Base-by-base conservation (phyloP, 2,888 invertebrate genomes). In the Dryomyza anilis region DNA sequence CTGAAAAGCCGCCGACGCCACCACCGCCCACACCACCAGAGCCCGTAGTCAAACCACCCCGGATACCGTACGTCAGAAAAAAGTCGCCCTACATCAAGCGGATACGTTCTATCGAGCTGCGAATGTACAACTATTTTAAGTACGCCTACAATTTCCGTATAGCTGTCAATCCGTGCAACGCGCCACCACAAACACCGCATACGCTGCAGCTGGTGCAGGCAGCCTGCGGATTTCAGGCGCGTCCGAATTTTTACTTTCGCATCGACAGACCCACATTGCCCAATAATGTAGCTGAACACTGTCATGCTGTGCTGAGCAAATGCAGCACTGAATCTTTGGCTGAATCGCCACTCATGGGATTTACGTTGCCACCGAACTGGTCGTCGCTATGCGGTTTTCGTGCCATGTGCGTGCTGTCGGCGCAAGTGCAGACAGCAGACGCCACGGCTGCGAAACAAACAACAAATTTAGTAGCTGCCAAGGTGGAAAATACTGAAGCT, bases 361-460 rank as follows among this genome's bases (percentile, higher is more conserved):
- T 62, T n/a, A 56, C 64, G 1, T 63, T 82, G 55, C 78, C 81
- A 6, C 77, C 81, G 1, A 83, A 69, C 66, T 82, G 76, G 75
- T 73, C 75, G 5, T 78, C 80, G 2, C 71, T 78, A 60, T 70
- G 82, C 66, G 82, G 76, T 0, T 76, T 83, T 29, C 78, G 83
- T 0, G 76, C 78, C 2, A 46, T 82, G 1, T 81, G 81, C 57
- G 76, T 82, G 59, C 70, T 75, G 19, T 58, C 71, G 0, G 65
- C 70, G 5, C 45, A 55, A 25, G 10, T 3, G 36, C 39, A n/a
- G 12, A 33, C 10, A 33, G 50, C 14, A 39, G 46, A 33, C 33
- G 29, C 46, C 29, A 45, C n/a, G n/a, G n/a, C n/a, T n/a, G n/a
- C n/a, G n/a, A n/a, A n/a, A 39, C 29, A 23, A 7, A 14, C 25